Evolutionary conservation across 2,113 vertebrate species (phyloP).

Genomic region (Salvelinus alpinus): DNA sequence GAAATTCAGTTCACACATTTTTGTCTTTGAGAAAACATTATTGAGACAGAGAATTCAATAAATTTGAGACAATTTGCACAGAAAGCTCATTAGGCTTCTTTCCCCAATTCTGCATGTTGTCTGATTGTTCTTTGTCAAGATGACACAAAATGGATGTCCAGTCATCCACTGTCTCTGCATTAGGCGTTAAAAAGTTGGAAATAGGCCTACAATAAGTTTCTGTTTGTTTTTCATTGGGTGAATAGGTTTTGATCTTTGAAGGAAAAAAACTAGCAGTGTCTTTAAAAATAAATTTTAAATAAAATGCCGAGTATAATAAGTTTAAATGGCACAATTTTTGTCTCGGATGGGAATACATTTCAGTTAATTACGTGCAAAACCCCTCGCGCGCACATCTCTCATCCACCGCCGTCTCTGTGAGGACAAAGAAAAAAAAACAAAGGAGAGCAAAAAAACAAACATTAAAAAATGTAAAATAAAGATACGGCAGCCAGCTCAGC

Average conservation of each 20-base stretch:
- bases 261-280: conserved; percentile 61
- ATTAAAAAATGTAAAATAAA: conserved; percentile 66
- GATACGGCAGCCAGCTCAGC: conserved; percentile 70
- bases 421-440: conserved; percentile 77
- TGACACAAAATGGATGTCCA: too few species aligned
- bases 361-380: conserved; percentile 78
- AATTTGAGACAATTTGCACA: too few species aligned
- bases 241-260: conserved; percentile 75
- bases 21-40: too few species aligned
- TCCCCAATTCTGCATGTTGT: conserved; percentile 32
- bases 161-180: too few species aligned
- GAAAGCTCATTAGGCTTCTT: too few species aligned
- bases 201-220: conserved; percentile 42
- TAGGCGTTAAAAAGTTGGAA: conserved; percentile 61
- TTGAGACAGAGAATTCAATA: too few species aligned
- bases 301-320: conserved; percentile 61
- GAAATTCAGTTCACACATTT: too few species aligned
- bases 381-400: conserved; percentile 69
- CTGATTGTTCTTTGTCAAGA: conserved; percentile 16
- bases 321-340: conserved; percentile 71
- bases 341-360: conserved; percentile 63
- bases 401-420: conserved; percentile 70
- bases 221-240: conserved; percentile 59
- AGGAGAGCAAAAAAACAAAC: conserved; percentile 56
- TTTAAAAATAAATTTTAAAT: conserved; percentile 65